Conservation (phyloP, 2,888 invertebrate genomes). For the Amblyjoppa fuscipennis region DNA sequence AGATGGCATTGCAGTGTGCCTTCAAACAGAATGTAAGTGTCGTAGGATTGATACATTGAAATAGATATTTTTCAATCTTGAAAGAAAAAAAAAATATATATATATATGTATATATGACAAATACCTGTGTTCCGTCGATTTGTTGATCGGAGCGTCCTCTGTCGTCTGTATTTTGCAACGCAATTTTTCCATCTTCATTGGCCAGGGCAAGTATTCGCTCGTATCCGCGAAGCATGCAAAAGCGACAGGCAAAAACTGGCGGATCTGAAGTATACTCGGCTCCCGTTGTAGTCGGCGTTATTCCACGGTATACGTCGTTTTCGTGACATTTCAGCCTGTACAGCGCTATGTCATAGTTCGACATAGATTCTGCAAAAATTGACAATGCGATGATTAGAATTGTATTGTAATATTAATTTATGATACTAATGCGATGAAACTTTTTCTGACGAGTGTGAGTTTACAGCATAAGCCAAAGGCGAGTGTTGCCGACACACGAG, state of each 20-base stretch:
- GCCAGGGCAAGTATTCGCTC: constrained; percentile 92
- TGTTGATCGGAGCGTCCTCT: constrained; percentile 69
- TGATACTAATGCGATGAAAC: too few relatives aligned
- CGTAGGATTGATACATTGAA: neutral
- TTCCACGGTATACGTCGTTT: constrained; percentile 89
- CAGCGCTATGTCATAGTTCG: constrained; percentile 89
- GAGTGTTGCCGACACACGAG: too few relatives aligned
- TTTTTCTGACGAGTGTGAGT: too few relatives aligned
- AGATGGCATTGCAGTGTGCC: constrained; percentile 94
- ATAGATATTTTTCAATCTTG: neutral
- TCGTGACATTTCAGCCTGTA: constrained; percentile 88
- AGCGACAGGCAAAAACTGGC: constrained; percentile 93
- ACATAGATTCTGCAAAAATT: constrained; percentile 74
- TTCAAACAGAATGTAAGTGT: constrained; percentile 64
- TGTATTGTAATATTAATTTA: too few relatives aligned
- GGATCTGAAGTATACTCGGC: constrained; percentile 88
- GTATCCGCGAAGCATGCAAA: constrained; percentile 89
- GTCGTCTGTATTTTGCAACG: constrained; percentile 84
- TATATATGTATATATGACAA: neutral
- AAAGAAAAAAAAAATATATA: constrained; percentile 6
- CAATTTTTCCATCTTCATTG: constrained; percentile 93
- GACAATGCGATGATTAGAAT: neutral
- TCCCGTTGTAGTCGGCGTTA: constrained; percentile 85
- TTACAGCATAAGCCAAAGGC: too few relatives aligned
- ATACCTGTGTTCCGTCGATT: constrained; percentile 86